Evolutionary conservation across 2,113 vertebrate species (phyloP).

Genomic region (Brienomyrus longianalis): DNA sequence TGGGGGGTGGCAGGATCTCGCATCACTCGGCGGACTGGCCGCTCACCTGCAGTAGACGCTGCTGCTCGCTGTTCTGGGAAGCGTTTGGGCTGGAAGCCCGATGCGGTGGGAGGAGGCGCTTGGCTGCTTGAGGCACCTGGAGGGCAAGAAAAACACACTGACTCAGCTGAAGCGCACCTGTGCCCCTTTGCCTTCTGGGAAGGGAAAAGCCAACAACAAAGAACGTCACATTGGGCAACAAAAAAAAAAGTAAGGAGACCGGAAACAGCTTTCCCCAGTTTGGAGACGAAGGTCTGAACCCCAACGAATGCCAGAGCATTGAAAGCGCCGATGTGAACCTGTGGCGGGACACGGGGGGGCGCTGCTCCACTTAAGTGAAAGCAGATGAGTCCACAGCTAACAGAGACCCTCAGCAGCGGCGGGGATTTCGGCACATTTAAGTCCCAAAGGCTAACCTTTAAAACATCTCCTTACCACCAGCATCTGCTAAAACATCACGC

Average conservation of each 20-base stretch:
- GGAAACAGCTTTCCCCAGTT: background rate
- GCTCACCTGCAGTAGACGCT: conserved; percentile 68
- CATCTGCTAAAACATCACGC: background rate
- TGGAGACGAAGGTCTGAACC: background rate
- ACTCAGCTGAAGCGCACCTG: conserved; percentile 16
- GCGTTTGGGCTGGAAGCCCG: conserved; percentile 72
- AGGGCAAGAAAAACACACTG: conserved; percentile 37
- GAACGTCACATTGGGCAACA: background rate
- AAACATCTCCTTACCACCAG: background rate
- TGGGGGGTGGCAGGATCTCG: background rate
- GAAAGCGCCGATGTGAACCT: background rate
- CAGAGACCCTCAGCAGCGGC: background rate
- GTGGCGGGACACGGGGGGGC: background rate
- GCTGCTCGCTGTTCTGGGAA: conserved; percentile 68
- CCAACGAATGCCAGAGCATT: background rate
- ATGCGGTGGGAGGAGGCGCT: conserved; percentile 73
- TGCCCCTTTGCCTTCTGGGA: background rate
- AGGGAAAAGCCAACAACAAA: background rate
- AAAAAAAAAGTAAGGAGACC: background rate
- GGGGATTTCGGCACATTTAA: background rate
- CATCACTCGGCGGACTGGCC: background rate
- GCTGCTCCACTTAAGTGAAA: background rate
- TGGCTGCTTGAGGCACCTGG: conserved; percentile 71
- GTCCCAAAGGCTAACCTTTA: background rate
- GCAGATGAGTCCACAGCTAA: background rate